A percentile compares a stretch with the other conserved stretches of the same genome.
Evolutionary conservation across 2,888 invertebrate species (phyloP).

Genomic region (Dascillus cervinus): DNA sequence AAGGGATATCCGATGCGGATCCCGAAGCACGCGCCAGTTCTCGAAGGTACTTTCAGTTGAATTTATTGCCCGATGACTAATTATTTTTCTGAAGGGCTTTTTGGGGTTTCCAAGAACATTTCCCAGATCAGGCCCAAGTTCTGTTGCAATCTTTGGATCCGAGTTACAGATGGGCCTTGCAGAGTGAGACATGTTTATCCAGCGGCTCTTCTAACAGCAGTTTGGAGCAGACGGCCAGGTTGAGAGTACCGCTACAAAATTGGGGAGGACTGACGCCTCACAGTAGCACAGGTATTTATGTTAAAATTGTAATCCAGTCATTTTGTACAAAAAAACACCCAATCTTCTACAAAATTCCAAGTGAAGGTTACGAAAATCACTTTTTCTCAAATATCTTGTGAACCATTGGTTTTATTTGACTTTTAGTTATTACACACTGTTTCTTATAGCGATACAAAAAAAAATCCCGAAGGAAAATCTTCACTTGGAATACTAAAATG

Average conservation of each 20-base stretch:
- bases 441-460: too few species aligned
- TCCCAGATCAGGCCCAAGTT: constrained; percentile 82
- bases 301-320: too few species aligned
- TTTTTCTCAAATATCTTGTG: too few species aligned
- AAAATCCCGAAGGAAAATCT: too few species aligned
- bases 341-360: too few species aligned
- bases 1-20: constrained; percentile 91
- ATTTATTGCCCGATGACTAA: constrained; percentile 4
- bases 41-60: constrained; percentile 56
- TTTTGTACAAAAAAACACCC: too few species aligned
- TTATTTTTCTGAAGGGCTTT: constrained; percentile 59
- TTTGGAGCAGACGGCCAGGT: constrained; percentile 40
- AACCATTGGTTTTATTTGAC: too few species aligned
- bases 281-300: constrained; percentile 41
- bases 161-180: constrained; percentile 59
- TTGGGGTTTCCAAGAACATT: constrained; percentile 82
- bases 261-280: constrained; percentile 31
- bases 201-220: constrained; percentile 50
- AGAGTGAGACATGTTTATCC: constrained; percentile 48
- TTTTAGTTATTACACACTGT: too few species aligned
- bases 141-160: constrained; percentile 78
- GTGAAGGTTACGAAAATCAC: too few species aligned
- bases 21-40: constrained; percentile 76
- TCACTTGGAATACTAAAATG: too few species aligned
- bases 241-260: constrained; percentile 38